Evolutionary conservation across 2,797 vertebrate genomes (phyloP).

Genomic region (Catharus ustulatus): DNA sequence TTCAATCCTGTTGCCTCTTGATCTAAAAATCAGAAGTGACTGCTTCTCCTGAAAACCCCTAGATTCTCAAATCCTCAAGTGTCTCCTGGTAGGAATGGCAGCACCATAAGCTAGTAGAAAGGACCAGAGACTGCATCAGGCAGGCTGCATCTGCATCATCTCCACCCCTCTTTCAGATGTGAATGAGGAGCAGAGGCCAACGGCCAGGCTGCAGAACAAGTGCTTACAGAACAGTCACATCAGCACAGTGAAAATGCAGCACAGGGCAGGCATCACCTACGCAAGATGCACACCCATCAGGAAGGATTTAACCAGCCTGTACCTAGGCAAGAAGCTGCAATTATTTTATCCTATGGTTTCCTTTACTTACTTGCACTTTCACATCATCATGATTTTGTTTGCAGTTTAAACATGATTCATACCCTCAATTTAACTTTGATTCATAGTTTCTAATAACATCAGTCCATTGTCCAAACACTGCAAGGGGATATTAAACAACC

Average conservation of each 20-base stretch:
- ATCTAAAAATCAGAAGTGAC: background rate
- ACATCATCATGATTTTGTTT: slow-evolving; percentile 18
- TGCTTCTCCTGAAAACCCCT: background rate
- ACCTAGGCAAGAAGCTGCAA: background rate
- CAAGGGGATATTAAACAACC: slow-evolving; percentile 27
- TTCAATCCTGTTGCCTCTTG: background rate
- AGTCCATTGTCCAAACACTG: slow-evolving; percentile 34
- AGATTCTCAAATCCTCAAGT: background rate
- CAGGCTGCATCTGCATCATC: background rate
- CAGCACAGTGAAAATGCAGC: background rate
- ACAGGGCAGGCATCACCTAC: background rate
- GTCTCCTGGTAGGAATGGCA: background rate
- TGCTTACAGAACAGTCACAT: background rate
- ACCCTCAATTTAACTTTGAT: slow-evolving; percentile 50
- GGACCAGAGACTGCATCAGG: background rate
- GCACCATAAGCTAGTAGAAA: background rate
- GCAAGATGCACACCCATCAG: background rate
- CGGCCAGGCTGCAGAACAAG: background rate
- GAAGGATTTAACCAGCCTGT: background rate
- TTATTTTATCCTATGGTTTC: background rate
- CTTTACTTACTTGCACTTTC: background rate
- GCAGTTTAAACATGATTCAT: slow-evolving; percentile 35
- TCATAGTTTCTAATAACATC: slow-evolving; percentile 47
- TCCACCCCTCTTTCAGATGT: background rate
- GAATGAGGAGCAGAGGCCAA: background rate